Evolutionary conservation across 1,140 invertebrate genomes (phyloP).

Genomic region (Carcinoscorpius rotundicauda): DNA sequence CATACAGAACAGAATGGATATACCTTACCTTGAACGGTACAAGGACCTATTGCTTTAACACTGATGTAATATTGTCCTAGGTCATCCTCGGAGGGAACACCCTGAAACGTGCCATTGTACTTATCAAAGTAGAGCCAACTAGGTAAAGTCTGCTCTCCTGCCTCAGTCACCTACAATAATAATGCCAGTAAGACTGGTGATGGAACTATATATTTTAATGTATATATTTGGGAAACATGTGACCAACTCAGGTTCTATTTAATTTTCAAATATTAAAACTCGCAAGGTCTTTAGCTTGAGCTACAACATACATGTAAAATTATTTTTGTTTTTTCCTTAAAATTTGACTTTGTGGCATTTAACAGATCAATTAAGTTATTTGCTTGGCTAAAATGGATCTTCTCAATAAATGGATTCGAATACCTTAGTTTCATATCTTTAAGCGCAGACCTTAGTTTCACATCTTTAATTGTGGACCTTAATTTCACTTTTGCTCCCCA

Average conservation of each 20-base stretch:
- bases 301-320: conserved; percentile 3
- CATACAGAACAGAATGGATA: too few species aligned
- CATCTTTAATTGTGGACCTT: too few species aligned
- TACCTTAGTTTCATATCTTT: too few species aligned
- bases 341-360: too few species aligned
- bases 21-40: too few species aligned
- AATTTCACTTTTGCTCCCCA: too few species aligned
- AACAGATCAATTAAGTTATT: too few species aligned
- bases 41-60: conserved; percentile 31
- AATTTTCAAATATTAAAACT: background rate
- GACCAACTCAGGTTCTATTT: background rate
- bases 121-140: conserved; percentile 34
- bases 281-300: background rate
- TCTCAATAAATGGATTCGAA: too few species aligned
- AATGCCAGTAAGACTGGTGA: conserved; percentile 10
- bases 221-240: background rate
- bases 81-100: conserved; percentile 44
- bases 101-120: conserved; percentile 36
- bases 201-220: too few species aligned
- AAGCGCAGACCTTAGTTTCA: too few species aligned
- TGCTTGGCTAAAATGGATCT: too few species aligned
- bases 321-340: background rate
- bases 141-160: conserved; percentile 30
- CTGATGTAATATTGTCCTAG: conserved; percentile 41
- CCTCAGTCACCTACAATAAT: conserved; percentile 31